Evolutionary conservation across 2,888 invertebrate species (phyloP), one percentile per base, ranked within the genome.

Genomic region (Parochlus steinenii): DNA sequence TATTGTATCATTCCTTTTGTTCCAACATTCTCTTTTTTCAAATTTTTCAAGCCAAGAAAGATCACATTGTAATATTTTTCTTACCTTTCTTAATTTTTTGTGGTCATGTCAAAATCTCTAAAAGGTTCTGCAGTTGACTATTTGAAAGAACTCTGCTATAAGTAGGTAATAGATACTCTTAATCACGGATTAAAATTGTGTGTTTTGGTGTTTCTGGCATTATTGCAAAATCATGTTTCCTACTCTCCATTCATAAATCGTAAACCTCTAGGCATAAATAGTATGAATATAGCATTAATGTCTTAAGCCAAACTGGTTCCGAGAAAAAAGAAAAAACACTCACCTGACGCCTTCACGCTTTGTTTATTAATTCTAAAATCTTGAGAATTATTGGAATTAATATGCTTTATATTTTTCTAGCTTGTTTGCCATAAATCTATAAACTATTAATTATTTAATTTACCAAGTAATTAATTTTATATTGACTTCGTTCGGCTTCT

Each of bases 101-200:
- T 16, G 31, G n/a, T 31, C 22, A 22, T 17, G 14, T 31, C n/a
- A n/a, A n/a, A n/a, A n/a, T n/a, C n/a, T n/a, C n/a, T n/a, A n/a
- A n/a, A n/a, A n/a, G n/a, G n/a, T n/a, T n/a, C n/a, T n/a, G n/a
- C n/a, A n/a, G n/a, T n/a, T n/a, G n/a, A n/a, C n/a, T n/a, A n/a
- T n/a, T n/a, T n/a, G n/a, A n/a, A n/a, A n/a, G n/a, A n/a, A n/a
- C n/a, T n/a, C n/a, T n/a, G n/a, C n/a, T n/a, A n/a, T 31, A 31
- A 31, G 31, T 31, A n/a, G 31, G 31, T 31, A 31, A 31, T 31
- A 31, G 31, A 31, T 31, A 31, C 31, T 22, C 31, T 31, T 31
- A 31, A 31, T 31, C 31, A 31, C 31, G 31, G 31, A 31, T 31
- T 31, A 31, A 14, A n/a, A n/a, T n/a, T n/a, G 15, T 31, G 14